Evolutionary conservation across 2,888 invertebrate species (phyloP).

Genomic region (Drosophila mimica): DNA sequence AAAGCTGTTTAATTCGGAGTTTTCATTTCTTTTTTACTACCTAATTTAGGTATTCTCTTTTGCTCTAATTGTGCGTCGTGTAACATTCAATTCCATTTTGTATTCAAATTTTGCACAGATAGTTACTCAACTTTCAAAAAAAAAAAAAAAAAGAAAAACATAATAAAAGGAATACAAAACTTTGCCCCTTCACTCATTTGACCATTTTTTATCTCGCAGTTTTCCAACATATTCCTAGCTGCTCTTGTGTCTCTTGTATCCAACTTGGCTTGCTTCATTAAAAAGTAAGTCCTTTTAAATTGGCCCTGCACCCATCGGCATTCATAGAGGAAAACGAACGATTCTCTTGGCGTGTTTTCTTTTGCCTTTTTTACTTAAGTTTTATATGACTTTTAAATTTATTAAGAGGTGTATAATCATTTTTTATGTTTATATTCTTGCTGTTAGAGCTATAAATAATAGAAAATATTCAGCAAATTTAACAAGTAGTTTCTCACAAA

Average conservation of each 20-base stretch:
- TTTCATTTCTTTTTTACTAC: conserved; percentile 5
- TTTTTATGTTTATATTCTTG: neutral
- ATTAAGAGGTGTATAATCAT: neutral
- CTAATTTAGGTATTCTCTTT: conserved; percentile 37
- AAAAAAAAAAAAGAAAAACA: neutral
- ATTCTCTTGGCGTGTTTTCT: conserved; percentile 18
- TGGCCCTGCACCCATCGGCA: conserved; percentile 66
- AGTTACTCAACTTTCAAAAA: conserved; percentile 42
- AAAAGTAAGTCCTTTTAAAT: conserved; percentile 79
- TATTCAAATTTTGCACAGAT: conserved; percentile 35
- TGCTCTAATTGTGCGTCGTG: conserved; percentile 63
- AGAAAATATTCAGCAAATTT: neutral
- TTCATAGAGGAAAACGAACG: conserved; percentile 53
- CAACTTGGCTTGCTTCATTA: conserved; percentile 67
- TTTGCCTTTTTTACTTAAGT: neutral
- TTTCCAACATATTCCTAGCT: conserved; percentile 13
- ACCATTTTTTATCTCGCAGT: neutral
- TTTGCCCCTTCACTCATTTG: neutral
- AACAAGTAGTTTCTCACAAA: neutral
- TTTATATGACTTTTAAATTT: neutral
- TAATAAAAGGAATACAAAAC: neutral
- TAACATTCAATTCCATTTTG: conserved; percentile 54
- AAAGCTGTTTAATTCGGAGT: neutral
- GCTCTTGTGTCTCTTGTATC: conserved; percentile 48
- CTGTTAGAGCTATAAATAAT: neutral